Evolutionary conservation across 2,797 vertebrate genomes (phyloP).

Genomic region (Carcharodon carcharias): DNA sequence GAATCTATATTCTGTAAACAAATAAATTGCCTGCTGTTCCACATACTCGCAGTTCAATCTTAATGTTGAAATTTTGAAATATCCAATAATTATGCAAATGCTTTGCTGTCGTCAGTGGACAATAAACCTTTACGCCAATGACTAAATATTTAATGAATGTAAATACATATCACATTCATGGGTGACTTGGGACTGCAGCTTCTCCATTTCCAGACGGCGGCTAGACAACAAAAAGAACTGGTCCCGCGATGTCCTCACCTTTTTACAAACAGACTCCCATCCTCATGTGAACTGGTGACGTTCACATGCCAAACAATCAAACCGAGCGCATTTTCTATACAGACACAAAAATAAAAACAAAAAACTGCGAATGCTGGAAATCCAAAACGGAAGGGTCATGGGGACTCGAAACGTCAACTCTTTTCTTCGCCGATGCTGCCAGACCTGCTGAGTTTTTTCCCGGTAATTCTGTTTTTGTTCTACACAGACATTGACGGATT

Average conservation of each 20-base stretch:
- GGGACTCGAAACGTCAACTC: too few species aligned
- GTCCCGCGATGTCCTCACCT: neutral
- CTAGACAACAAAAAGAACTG: neutral
- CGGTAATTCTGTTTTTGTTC: too few species aligned
- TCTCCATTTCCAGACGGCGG: neutral
- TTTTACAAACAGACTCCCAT: neutral
- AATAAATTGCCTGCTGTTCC: neutral
- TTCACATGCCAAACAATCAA: neutral
- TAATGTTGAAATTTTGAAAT: neutral
- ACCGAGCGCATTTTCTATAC: neutral
- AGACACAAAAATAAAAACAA: too few species aligned
- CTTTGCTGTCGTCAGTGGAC: neutral
- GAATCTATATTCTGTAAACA: neutral
- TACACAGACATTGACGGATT: neutral
- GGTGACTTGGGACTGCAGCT: neutral
- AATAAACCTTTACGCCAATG: neutral
- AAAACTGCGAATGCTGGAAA: too few species aligned
- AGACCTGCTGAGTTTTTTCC: too few species aligned
- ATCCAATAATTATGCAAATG: constrained; percentile 15
- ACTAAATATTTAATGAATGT: neutral
- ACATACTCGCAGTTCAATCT: neutral
- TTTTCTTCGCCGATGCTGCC: too few species aligned
- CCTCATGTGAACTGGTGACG: neutral
- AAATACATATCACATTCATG: neutral
- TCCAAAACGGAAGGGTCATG: too few species aligned